These are phyloP conservation scores for Pristiophorus japonicus DNA, from an alignment of 2,113 vertebrate species.

Conservation along the genomic window DNA sequence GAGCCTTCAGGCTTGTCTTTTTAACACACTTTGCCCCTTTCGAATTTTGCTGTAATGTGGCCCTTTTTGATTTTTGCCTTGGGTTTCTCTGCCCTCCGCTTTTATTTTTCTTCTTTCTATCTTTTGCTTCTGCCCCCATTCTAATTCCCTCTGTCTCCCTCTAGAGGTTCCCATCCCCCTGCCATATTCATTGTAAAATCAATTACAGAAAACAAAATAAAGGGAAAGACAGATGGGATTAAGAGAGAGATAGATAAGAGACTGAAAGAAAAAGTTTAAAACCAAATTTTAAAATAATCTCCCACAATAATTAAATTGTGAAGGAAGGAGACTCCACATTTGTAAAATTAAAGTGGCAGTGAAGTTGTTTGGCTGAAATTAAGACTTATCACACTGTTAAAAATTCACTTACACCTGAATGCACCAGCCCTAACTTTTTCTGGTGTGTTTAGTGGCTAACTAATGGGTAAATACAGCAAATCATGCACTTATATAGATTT, in stretches of 20 bases:
- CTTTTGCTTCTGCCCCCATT: too few relatives aligned
- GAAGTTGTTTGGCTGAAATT: background rate
- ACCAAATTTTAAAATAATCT: too few relatives aligned
- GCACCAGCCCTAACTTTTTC: background rate
- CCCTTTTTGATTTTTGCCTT: too few relatives aligned
- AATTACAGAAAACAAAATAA: background rate
- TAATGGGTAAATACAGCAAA: background rate
- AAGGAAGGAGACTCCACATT: background rate
- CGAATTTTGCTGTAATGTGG: too few relatives aligned
- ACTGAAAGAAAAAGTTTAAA: background rate
- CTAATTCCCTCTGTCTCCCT: too few relatives aligned
- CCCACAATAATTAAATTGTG: background rate
- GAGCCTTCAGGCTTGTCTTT: too few relatives aligned
- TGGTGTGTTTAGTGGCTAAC: background rate
- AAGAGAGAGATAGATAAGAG: background rate
- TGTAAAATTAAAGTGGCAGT: background rate
- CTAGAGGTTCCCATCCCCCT: too few relatives aligned
- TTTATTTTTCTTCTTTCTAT: too few relatives aligned
- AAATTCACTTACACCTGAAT: background rate
- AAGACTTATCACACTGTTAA: background rate
- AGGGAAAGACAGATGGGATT: background rate
- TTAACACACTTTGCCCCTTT: too few relatives aligned
- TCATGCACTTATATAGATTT: background rate
- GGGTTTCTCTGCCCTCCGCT: too few relatives aligned
- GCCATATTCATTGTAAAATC: background rate